A percentile compares a stretch with the other conserved stretches of the same genome.
Conservation (phyloP, 1,140 invertebrate species). For the Ephestia elutella region DNA sequence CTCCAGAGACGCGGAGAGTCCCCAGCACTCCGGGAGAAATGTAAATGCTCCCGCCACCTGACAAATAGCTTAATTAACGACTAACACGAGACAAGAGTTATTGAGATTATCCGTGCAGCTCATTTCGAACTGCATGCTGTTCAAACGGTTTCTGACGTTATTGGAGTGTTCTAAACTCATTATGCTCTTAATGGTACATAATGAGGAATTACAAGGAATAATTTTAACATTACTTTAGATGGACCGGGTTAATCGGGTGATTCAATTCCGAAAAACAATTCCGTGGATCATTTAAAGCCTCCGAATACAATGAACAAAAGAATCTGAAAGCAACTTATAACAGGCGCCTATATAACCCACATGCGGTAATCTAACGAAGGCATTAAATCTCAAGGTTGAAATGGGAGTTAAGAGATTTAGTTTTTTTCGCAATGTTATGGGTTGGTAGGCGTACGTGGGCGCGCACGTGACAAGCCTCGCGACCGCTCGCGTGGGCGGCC, state of each 20-base stretch:
- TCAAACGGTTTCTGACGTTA: background rate
- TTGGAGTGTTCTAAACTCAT: slow-evolving; percentile 1
- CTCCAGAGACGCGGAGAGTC: slow-evolving; percentile 44
- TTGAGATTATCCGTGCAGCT: slow-evolving; percentile 60
- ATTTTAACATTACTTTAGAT: slow-evolving; percentile 10
- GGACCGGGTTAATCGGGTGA: background rate
- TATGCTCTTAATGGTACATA: background rate
- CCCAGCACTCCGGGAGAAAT: slow-evolving; percentile 58
- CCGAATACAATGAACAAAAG: slow-evolving; percentile 56
- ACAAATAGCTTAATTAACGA: slow-evolving; percentile 74
- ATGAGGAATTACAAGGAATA: slow-evolving; percentile 6
- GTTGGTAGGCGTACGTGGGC: slow-evolving; percentile 65
- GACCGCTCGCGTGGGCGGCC: slow-evolving; percentile 58
- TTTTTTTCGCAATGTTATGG: slow-evolving; percentile 68
- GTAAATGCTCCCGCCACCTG: slow-evolving; percentile 66
- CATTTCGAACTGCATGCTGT: slow-evolving; percentile 22
- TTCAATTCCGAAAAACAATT: slow-evolving; percentile 7
- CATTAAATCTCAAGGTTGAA: slow-evolving; percentile 65
- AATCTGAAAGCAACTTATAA: slow-evolving; percentile 34
- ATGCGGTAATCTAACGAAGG: slow-evolving; percentile 55
- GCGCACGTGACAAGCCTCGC: slow-evolving; percentile 64
- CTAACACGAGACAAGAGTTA: slow-evolving; percentile 62
- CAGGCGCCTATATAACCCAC: slow-evolving; percentile 44
- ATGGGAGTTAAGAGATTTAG: slow-evolving; percentile 53
- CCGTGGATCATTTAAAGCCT: slow-evolving; percentile 18